These are phyloP conservation scores for Miichthys miiuy DNA, from an alignment of 2,797 vertebrate species.

Conservation along the genomic window DNA sequence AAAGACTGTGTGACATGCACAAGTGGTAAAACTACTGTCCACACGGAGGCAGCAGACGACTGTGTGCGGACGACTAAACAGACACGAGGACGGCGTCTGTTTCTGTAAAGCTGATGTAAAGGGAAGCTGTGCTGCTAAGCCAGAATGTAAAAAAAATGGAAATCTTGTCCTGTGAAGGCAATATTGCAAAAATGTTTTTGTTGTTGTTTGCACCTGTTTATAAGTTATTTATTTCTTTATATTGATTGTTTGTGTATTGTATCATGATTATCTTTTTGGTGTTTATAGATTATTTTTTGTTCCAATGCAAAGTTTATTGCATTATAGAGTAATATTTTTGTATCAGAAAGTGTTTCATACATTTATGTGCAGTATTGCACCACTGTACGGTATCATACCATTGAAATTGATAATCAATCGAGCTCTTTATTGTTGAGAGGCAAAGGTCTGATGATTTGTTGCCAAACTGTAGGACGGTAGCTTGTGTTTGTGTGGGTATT, in stretches of 20 bases:
- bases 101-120: conserved; percentile 30
- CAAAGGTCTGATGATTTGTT: conserved; percentile 76
- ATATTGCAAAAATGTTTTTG: conserved; percentile 80
- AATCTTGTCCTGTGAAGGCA: conserved; percentile 53
- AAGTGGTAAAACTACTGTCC: conserved; percentile 54
- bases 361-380: conserved; percentile 88
- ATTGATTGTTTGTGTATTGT: conserved; percentile 66
- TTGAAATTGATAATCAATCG: conserved; percentile 89
- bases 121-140: conserved; percentile 66
- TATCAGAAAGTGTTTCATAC: conserved; percentile 91
- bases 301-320: conserved; percentile 88
- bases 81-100: conserved; percentile 17
- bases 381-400: conserved; percentile 83
- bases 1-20: conserved; percentile 10
- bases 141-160: conserved; percentile 66
- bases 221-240: conserved; percentile 80
- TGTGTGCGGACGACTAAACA: conserved; percentile 27
- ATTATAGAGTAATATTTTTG: conserved; percentile 98
- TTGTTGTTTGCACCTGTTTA: conserved; percentile 77
- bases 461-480: conserved; percentile 78
- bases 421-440: conserved; percentile 80
- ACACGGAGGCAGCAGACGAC: conserved; percentile 75
- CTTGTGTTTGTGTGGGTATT: conserved; percentile 82
- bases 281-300: conserved; percentile 88
- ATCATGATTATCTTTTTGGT: conserved; percentile 80